Evolutionary conservation across 2,113 vertebrate genomes (phyloP).

Genomic region (Pseudonaja textilis): DNA sequence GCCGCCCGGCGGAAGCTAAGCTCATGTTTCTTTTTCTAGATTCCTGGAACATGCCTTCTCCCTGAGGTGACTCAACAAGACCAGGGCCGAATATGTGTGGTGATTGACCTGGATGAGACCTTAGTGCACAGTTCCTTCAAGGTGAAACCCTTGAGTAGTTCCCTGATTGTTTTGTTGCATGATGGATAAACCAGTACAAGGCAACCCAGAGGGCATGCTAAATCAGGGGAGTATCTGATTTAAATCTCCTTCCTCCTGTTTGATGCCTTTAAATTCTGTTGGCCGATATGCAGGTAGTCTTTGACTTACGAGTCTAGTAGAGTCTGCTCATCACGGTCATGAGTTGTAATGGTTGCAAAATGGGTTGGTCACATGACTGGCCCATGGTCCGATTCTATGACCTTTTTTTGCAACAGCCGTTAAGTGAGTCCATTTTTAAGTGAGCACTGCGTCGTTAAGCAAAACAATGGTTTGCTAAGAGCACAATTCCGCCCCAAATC

Average conservation of each 20-base stretch:
- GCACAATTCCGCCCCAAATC: not conserved
- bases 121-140: conserved; percentile 94
- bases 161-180: not conserved
- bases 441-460: not conserved
- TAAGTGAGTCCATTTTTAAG: not conserved
- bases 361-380: not conserved
- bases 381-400: not conserved
- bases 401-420: not conserved
- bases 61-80: conserved; percentile 83
- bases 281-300: not conserved
- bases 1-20: not conserved
- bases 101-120: conserved; percentile 93
- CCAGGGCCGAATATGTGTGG: conserved; percentile 87
- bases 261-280: not conserved
- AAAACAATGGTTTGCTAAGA: not conserved
- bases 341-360: not conserved
- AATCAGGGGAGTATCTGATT: not conserved
- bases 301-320: not conserved
- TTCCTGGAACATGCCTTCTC: conserved; percentile 77
- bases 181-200: not conserved
- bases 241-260: not conserved
- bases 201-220: not conserved
- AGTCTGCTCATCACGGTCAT: not conserved
- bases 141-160: conserved; percentile 63
- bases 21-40: conserved; percentile 63